Evolutionary conservation across 2,797 vertebrate species (phyloP), one percentile per base, ranked within the genome.

Genomic region (Cichlasoma orientale): DNA sequence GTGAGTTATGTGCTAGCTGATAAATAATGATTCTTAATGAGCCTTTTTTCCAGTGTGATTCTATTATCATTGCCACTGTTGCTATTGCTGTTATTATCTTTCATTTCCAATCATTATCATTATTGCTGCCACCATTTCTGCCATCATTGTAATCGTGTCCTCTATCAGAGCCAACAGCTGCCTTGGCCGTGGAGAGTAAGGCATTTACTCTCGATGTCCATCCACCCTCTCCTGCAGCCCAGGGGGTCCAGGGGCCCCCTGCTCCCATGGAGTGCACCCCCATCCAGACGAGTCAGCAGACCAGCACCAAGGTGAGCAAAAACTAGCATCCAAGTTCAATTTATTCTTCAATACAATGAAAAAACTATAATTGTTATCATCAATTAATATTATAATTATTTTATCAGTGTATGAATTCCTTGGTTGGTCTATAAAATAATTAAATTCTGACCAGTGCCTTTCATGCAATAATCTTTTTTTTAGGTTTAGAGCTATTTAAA

Each of bases 161-260:
- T 14, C 19, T 31, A 10, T 66, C 90, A 95, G 95, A 94, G 87
- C 92, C 93, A 75, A 88, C 93, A 89, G 89, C 93, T 94, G 92
- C 92, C 91, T 93, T 93, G 91, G 88, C 86, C 78, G 31, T 87
- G 72, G 93, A 94, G 90, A 89, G 89, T 87, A 83, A 90, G 81
- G 55, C 54, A 4, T 86, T 87, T 74, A 76, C 87, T 83, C 89
- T 91, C 36, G 84, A 90, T 75, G 85, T 87, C 86, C 85, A 31
- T 57, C 91, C 90, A 8, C 50, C 82, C 56, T 93, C 93, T 85
- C 92, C 92, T 75, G 86, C 79, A 72, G 77, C 77, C 70, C 88
- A 68, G 75, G 84, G 74, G 9, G 77, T 74, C 75, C 89, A 72
- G 1, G 80, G 77, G 41, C 70, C 76, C 41, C 74, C 82, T 4